Evolutionary conservation across 2,797 vertebrate genomes (phyloP), one percentile per base, ranked within the genome.

Genomic region (Chiloscyllium punctatum): DNA sequence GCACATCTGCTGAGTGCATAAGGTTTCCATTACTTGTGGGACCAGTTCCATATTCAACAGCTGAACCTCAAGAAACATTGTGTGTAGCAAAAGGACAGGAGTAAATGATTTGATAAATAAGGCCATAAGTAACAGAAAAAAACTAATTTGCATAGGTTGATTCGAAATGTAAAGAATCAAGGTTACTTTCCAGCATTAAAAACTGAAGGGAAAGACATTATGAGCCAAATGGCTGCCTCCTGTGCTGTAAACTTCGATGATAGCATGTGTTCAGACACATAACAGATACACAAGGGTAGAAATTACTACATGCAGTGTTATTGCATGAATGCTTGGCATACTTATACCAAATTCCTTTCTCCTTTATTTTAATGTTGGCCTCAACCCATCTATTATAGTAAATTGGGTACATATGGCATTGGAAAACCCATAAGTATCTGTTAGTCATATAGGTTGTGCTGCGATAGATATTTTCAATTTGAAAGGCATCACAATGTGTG

Each of bases 1-100:
- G 33, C 33, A 92, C 62, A 92, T 92, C 62, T 92, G 90, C n/a
- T 92, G 90, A 42, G 90, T 42, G 66, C 90, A 92, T 92, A 92
- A 37, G 62, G 90, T 68, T n/a, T 66, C 33, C n/a, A 68, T 92
- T 69, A 92, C 18, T 91, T 91, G 57, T 62, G 62, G 33, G 57
- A 91, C 62, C 23, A 37, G 42, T 92, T 92, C 90, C 62, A 68
- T 69, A 42, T 92, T 68, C 90, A 92, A 68, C 90, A 92, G 90
- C 90, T 66, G 88, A 91, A 91, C 33, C 57, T 91, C 57, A 66
- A 92, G n/a, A 92, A 92, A 21, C 62, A 68, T 37, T 62, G n/a
- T 25, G 42, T 53, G 37, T 68, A n/a, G 37, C 57, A 91, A 69
- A 68, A 92, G 25, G 33, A 9, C 33, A 92, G 23, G 42, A 92